Conservation (phyloP, 37 sponge, comb jelly and placozoan species). For the Halisarca cf. caerulea region DNA sequence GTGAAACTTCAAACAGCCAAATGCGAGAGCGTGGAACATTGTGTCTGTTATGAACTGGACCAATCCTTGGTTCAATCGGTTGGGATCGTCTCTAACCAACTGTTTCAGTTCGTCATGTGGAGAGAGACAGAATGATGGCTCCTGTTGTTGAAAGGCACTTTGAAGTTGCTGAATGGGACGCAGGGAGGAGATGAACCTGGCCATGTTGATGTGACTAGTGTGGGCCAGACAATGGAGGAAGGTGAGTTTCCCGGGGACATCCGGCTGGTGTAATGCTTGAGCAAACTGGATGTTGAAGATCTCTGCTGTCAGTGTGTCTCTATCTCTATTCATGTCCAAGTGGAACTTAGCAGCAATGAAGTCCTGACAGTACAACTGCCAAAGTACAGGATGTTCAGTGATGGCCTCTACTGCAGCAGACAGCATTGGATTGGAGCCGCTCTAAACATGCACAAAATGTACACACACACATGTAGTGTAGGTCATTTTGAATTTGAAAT, state of each 20-base stretch:
- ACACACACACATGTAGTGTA: too few species aligned
- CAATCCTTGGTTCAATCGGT: constrained; percentile 34
- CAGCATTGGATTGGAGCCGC: neutral
- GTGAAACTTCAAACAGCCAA: neutral
- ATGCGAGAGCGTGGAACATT: constrained; percentile 61
- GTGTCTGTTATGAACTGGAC: constrained; percentile 49
- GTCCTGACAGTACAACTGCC: constrained; percentile 65
- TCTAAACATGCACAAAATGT: neutral
- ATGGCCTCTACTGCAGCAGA: constrained; percentile 42
- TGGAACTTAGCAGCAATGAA: constrained; percentile 59
- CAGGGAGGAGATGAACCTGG: constrained; percentile 57
- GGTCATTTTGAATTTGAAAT: too few species aligned
- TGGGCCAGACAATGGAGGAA: constrained; percentile 57
- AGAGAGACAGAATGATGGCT: neutral
- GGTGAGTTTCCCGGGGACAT: constrained; percentile 24
- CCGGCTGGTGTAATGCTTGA: constrained; percentile 23
- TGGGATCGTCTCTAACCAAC: neutral
- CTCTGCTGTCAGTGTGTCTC: constrained; percentile 19
- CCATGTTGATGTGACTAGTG: constrained; percentile 70
- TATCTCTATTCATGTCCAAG: constrained; percentile 27
- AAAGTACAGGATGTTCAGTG: constrained; percentile 18
- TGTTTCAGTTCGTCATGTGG: neutral
- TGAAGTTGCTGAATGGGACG: constrained; percentile 52
- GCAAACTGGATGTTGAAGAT: constrained; percentile 47
- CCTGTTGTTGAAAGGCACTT: neutral